Conservation (phyloP, 2,113 vertebrate species). For the Microcebus ravelobensis region DNA sequence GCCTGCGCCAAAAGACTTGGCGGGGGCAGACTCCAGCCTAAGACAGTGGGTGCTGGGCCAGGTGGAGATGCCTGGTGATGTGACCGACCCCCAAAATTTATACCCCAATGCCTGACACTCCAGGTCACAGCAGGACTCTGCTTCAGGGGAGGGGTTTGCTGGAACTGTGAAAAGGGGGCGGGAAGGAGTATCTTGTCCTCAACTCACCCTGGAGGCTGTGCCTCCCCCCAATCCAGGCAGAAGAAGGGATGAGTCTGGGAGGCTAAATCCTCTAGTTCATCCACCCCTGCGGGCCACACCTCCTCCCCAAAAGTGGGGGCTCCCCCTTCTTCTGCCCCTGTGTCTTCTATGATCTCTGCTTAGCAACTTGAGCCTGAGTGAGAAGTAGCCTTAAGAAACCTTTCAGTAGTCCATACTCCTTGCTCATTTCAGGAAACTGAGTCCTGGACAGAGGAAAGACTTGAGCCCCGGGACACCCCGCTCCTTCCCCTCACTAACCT, state of each 20-base stretch:
- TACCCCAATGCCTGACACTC: background rate
- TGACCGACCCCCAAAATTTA: background rate
- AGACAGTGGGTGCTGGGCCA: constrained; percentile 22
- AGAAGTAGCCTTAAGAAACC: background rate
- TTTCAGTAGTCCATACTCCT: background rate
- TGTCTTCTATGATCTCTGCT: background rate
- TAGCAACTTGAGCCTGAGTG: background rate
- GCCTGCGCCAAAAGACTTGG: background rate
- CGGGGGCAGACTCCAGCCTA: background rate
- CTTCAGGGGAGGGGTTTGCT: constrained; percentile 36
- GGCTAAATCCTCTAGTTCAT: background rate
- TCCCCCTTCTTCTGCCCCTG: background rate
- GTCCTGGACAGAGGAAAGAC: background rate
- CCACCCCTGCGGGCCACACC: background rate
- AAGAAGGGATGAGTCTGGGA: background rate
- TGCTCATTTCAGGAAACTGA: constrained; percentile 32
- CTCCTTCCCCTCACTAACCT: background rate
- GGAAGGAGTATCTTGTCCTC: constrained; percentile 64
- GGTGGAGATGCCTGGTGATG: background rate
- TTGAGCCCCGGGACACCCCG: background rate
- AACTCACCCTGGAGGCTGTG: constrained; percentile 41
- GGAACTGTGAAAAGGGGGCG: constrained; percentile 38
- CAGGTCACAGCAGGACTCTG: constrained; percentile 61
- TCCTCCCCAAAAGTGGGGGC: background rate
- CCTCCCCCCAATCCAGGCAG: background rate